These are phyloP conservation scores for Phrynosoma platyrhinos DNA, from an alignment of 2,113 vertebrate species.

Conservation along the genomic window DNA sequence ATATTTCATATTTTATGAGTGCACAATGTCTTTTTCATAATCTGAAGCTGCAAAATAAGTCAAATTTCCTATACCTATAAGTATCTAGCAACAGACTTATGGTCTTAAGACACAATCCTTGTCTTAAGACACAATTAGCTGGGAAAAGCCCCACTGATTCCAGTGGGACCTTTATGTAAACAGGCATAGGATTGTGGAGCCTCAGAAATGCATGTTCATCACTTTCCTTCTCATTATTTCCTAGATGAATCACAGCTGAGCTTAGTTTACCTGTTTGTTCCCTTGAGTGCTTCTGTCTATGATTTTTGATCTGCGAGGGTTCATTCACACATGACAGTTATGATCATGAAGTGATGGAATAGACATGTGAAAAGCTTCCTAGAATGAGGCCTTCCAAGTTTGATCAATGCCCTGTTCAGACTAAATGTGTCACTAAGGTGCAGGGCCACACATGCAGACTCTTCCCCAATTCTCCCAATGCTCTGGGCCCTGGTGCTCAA, in stretches of 20 bases:
- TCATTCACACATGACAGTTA: slow-evolving; percentile 56
- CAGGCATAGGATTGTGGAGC: not conserved
- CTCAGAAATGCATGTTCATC: not conserved
- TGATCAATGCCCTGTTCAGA: not conserved
- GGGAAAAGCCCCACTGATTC: not conserved
- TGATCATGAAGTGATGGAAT: not conserved
- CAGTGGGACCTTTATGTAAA: not conserved
- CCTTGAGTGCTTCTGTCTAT: not conserved
- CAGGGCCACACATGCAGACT: not conserved
- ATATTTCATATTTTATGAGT: slow-evolving; percentile 46
- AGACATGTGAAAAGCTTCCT: not conserved
- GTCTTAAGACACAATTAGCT: not conserved
- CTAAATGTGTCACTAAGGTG: not conserved
- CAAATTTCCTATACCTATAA: slow-evolving; percentile 64
- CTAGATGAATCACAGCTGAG: slow-evolving; percentile 42
- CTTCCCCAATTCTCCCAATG: no score
- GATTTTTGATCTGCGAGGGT: slow-evolving; percentile 70
- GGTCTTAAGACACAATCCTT: slow-evolving; percentile 67
- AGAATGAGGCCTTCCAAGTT: not conserved
- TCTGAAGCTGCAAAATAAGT: not conserved
- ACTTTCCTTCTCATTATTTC: slow-evolving; percentile 49
- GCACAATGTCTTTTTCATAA: not conserved
- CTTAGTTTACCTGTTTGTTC: not conserved
- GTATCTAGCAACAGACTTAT: slow-evolving; percentile 64
- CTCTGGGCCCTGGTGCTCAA: not conserved